phyloP scores from a whole-genome alignment of 2,797 vertebrate species.

The Eulemur coronatus region DNA sequence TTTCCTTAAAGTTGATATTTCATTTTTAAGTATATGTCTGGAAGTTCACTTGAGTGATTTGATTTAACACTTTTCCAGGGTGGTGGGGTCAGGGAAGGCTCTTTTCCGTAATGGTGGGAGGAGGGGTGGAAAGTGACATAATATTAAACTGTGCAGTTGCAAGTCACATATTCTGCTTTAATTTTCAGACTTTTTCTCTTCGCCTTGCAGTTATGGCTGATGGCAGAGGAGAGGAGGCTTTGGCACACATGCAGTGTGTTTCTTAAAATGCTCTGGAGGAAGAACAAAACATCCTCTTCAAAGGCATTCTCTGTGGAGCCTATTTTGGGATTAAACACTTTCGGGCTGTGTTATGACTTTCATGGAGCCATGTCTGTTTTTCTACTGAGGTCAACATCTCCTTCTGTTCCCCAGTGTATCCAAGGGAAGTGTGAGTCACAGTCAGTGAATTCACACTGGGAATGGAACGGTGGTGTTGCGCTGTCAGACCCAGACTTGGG shows the following conservation, averaged over 20 bases:
- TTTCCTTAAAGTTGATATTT: conserved; percentile 25
- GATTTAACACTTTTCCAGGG: neutral
- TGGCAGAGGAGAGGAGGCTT: neutral
- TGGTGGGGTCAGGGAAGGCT: neutral
- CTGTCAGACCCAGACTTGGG: neutral
- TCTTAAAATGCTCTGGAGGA: neutral
- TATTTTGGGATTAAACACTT: conserved; percentile 43
- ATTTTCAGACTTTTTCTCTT: neutral
- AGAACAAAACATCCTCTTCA: conserved; percentile 31
- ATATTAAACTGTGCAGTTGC: neutral
- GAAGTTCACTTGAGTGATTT: neutral
- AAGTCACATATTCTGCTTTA: neutral
- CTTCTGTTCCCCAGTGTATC: neutral
- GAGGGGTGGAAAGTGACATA: neutral
- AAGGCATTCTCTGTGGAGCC: neutral
- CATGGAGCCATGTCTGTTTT: conserved; percentile 46
- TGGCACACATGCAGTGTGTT: neutral
- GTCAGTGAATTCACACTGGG: neutral
- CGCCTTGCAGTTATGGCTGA: neutral
- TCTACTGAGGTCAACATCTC: conserved; percentile 41
- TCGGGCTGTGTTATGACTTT: conserved; percentile 17
- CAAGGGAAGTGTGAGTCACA: conserved; percentile 23
- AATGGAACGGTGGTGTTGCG: neutral
- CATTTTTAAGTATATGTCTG: neutral
- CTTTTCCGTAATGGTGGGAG: neutral